Base-by-base conservation (phyloP, 2,113 vertebrate genomes). In the Andinoacara biseriatus region DNA sequence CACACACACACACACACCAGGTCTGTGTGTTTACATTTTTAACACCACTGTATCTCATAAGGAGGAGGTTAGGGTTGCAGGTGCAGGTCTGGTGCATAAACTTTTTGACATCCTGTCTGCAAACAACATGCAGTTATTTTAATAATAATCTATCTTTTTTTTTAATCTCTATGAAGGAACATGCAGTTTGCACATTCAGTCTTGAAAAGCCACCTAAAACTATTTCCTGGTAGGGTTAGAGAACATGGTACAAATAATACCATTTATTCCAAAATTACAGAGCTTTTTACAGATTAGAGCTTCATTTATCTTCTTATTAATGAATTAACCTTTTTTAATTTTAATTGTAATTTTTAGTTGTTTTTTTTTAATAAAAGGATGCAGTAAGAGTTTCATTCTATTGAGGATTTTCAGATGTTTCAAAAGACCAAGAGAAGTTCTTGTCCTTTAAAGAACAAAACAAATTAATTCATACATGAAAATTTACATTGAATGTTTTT, bases 161-260 rank as follows among this genome's bases (percentile, higher is more conserved):
- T 46, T 52, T 0, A 17, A 17, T 69, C 17, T 31, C 2, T 2
- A 20, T 22, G 10, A 69, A 49, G 65, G 24, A 49, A 52, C 24
- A 31, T 52, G 43, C 29, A 0, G 24, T 43, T 13, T 46, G 43
- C 43, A 46, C 13, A 46, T 14, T 46, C 14, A 46, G 5, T 31
- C 9, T 72, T 46, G 49, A n/a, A 49, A 35, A 52, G 3, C 17
- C 65, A 13, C 17, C 43, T 52, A 49, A 69, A 3, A 69, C 18
- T 31, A 33, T n/a, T 52, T 33, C 33, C 0, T 29, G 15, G 2
- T 49, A 26, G 15, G 0, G 18, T 72, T 52, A 0, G 17, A 49
- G 29, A 24, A 49, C 0, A 49, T 69, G 15, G 49, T 69, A 29
- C 15, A 69, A 69, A 29, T 7, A 49, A 69, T 49, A 1, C 8